phyloP scores from a whole-genome alignment of 2,113 vertebrate genomes.

The Struthio camelus region DNA sequence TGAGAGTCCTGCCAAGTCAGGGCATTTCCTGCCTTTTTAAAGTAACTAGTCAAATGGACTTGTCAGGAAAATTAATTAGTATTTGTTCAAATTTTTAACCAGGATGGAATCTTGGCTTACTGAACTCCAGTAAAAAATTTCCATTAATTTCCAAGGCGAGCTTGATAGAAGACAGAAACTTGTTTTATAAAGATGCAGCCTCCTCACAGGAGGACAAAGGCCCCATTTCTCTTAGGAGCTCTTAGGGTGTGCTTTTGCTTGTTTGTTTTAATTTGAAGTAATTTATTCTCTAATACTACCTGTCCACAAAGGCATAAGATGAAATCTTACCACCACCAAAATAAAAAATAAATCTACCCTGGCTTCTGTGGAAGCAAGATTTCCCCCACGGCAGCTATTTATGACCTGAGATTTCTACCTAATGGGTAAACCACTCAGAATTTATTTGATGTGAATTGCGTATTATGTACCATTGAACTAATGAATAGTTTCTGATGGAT shows the following conservation, averaged over 20 bases:
- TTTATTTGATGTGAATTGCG: not conserved
- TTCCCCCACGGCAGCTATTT: not conserved
- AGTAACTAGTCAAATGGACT: not conserved
- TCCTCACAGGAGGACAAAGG: not conserved
- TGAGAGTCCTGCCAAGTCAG: not conserved
- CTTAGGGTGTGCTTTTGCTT: not conserved
- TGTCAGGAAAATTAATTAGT: not conserved
- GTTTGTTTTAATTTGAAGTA: not conserved
- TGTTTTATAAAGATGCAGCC: not conserved
- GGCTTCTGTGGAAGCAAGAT: not conserved
- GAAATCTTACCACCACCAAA: not conserved
- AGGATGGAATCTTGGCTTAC: not conserved
- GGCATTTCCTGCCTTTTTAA: not conserved
- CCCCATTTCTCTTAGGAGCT: not conserved
- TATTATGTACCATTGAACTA: not conserved
- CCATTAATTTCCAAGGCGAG: not conserved
- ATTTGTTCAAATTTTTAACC: not conserved
- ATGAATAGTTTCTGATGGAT: conserved; percentile 1
- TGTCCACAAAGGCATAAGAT: not conserved
- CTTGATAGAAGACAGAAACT: not conserved
- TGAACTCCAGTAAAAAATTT: not conserved
- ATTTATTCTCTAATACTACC: not conserved
- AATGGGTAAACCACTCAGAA: not conserved
- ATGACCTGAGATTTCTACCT: not conserved
- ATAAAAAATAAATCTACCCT: not conserved